Evolutionary conservation across 2,113 vertebrate genomes (phyloP).

Genomic region (Triplophysa rosa): DNA sequence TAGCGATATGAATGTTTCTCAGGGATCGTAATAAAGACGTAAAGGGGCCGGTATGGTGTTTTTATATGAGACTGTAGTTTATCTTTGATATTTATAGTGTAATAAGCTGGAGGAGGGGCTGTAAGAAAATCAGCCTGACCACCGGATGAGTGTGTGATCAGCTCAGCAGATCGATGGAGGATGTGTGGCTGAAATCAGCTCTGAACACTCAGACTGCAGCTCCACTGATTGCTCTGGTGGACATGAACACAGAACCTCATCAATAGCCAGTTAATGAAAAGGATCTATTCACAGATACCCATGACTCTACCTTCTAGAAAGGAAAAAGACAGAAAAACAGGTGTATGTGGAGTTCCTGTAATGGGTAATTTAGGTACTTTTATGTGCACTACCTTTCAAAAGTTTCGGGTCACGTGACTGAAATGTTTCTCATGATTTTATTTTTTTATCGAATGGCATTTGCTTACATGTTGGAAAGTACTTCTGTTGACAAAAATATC

Average conservation of each 20-base stretch:
- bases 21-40: neutral
- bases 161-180: conserved; percentile 39
- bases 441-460: too few relatives aligned
- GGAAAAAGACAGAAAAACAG: neutral
- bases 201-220: conserved; percentile 22
- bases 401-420: too few relatives aligned
- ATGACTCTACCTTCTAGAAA: conserved; percentile 16
- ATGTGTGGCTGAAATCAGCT: conserved; percentile 35
- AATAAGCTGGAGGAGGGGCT: conserved; percentile 14
- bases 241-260: conserved; percentile 26
- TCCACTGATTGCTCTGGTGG: conserved; percentile 14
- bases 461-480: too few relatives aligned
- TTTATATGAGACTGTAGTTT: neutral
- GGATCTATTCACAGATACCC: conserved; percentile 31
- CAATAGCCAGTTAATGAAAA: conserved; percentile 4
- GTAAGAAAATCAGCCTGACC: neutral
- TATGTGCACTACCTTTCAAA: too few relatives aligned
- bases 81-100: conserved; percentile 25
- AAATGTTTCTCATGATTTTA: too few relatives aligned
- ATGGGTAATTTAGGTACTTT: too few relatives aligned
- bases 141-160: conserved; percentile 35
- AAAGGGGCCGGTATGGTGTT: conserved; percentile 13
- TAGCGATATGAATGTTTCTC: conserved; percentile 33
- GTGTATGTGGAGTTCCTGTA: too few relatives aligned
- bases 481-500: too few relatives aligned